Base-by-base conservation (phyloP, 1,140 invertebrate species). In the Tetraneura akinire region DNA sequence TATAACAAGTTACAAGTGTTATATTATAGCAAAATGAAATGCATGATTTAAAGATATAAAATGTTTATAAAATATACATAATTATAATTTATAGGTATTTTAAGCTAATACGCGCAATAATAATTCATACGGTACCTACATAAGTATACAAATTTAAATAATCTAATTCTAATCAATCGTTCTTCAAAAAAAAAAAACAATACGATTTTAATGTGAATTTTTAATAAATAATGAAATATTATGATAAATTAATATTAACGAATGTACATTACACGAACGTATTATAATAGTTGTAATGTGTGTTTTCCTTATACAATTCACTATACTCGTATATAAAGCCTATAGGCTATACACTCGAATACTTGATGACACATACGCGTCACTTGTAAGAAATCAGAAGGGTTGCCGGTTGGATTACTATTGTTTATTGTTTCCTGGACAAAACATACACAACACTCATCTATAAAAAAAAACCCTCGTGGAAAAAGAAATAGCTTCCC, bases 381-480 rank as follows among this genome's bases (percentile, higher is more conserved):
- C 70, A 73, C 70, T 73, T 73, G 70, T 76, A 76, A 57, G 53
- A 76, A 76, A 76, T 76, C 73, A 76, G 32, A 76, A 76, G 73
- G 73, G 73, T 76, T 76, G 66, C 37, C 47, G 73, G 73, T 23
- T 37, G 53, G 18, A 60, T 21, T 14, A 57, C 51, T 37, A 42
- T 42, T 57, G 73, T 55, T 55, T 57, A 53, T 74, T 74, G 71
- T 76, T 76, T 57, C 18, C 51, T 42, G n/a, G 57, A 23, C 32
- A 57, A 76, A 57, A 53, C 23, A 23, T 18, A 45, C 32, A 11
- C 2, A 14, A 13, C 18, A 37, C 13, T 76, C 73, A 14, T 42
- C 49, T 60, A 57, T 51, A 53, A 76, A 57, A 76, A 53, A 53
- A 76, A 57, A 76, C 73, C 73, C 73, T n/a, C 51, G n/a, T 51